Conservation (phyloP, 2,888 invertebrate genomes). For the Gnatocerus cornutus region DNA sequence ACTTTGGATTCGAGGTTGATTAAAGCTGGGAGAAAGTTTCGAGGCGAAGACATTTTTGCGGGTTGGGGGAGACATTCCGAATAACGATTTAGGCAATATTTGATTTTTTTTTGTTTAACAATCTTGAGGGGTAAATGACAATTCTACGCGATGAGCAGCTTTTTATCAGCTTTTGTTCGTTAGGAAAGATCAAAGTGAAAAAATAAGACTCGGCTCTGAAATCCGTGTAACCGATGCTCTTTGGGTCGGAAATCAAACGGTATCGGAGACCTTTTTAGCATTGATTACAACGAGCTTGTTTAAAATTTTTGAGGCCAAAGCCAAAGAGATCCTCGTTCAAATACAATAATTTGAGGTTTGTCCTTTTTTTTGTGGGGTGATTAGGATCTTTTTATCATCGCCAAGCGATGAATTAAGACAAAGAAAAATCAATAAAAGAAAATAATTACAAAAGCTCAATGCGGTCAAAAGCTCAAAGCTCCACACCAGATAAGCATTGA, state of each 20-base stretch:
- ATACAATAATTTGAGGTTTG: slow-evolving; percentile 7
- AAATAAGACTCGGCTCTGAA: slow-evolving; percentile 23
- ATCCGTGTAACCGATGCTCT: slow-evolving; percentile 27
- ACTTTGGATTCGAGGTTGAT: neutral
- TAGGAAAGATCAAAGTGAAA: slow-evolving; percentile 30
- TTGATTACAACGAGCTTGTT: slow-evolving; percentile 23
- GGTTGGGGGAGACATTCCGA: no score
- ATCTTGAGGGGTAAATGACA: no score
- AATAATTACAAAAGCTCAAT: slow-evolving; percentile 27
- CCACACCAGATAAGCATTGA: slow-evolving; percentile 21
- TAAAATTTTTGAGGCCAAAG: slow-evolving; percentile 15
- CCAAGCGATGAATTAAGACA: neutral
- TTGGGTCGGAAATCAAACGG: slow-evolving; percentile 26
- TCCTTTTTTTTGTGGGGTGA: slow-evolving; percentile 6
- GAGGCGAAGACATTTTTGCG: neutral
- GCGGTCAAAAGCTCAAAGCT: slow-evolving; percentile 21
- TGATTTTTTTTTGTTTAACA: no score
- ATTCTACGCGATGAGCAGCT: slow-evolving; percentile 13
- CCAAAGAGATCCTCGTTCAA: slow-evolving; percentile 3
- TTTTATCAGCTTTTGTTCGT: slow-evolving; percentile 21
- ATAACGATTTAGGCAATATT: no score
- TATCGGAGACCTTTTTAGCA: slow-evolving; percentile 18
- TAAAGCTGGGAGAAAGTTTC: neutral
- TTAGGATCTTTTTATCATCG: slow-evolving; percentile 19
- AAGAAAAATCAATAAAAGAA: neutral